Base-by-base conservation (phyloP, 2,888 invertebrate genomes). In the Pachliopta kotzebuea region DNA sequence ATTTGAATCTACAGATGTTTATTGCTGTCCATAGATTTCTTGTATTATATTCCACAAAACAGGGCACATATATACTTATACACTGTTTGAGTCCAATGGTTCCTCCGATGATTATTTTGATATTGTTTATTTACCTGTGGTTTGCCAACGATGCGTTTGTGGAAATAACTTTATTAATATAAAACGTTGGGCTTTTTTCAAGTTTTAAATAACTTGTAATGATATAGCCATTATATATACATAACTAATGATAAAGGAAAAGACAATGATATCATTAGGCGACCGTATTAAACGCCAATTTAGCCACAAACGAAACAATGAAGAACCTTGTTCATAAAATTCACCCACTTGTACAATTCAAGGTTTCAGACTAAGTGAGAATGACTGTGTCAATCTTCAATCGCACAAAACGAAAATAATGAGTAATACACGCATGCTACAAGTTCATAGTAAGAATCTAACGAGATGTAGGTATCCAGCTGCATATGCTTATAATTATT, bases 361-460 rank as follows among this genome's bases (percentile, higher is more conserved):
- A 85, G 86, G 84, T 74, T 78, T 71, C 67, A 69, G 69, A 73
- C 60, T 69, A 74, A 79, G 76, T 79, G 72, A 75, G 76, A 78
- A 80, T 77, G 70, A 63, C 72, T 66, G 67, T 67, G 72, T 79
- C 85, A 85, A 86, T 85, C 85, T 71, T 80, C 86, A 85, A 86
- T 85, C 85, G 77, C 84, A 76, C 71, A 69, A 67, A 60, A 71
- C 63, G 62, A 72, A 77, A 76, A 76, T 78, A 79, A 80, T 79
- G 74, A 77, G 76, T 78, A 77, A 72, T 70, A 70, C 72, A 78
- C 74, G 76, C 76, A 76, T 71, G 70, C 72, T 69, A 55, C 45
- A 56, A 52, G 62, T 70, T 49, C 58, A 65, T 4, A 49, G 53
- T 23, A 52, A 54, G 23, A 60, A 31, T 45, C 23, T 49, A 56